These are phyloP conservation scores for Serripes groenlandicus DNA, from an alignment of 2,888 invertebrate genomes.

Conservation along the genomic window DNA sequence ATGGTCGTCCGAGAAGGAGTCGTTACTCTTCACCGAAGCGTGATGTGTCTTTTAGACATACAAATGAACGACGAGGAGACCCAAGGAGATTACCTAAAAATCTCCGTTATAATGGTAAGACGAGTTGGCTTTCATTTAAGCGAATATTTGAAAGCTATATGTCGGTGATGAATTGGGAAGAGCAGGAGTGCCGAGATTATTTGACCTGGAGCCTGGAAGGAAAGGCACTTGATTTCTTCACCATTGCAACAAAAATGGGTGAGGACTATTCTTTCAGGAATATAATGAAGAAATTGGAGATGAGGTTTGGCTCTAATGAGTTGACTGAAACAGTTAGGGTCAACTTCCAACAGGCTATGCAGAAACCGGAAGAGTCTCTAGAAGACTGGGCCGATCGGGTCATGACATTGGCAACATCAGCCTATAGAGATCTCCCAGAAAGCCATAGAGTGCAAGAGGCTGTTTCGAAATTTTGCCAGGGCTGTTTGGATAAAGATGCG, in stretches of 20 bases:
- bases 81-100: not conserved
- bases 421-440: slow-evolving; percentile 48
- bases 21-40: no score
- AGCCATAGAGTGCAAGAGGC: slow-evolving; percentile 31
- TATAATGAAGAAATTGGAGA: slow-evolving; percentile 14
- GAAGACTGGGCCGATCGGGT: slow-evolving; percentile 50
- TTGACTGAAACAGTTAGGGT: slow-evolving; percentile 13
- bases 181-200: slow-evolving; percentile 11
- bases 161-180: not conserved
- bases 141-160: slow-evolving; percentile 16
- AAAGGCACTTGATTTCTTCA: slow-evolving; percentile 22
- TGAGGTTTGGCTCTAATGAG: slow-evolving; percentile 22
- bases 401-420: slow-evolving; percentile 39
- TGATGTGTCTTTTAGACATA: no score
- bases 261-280: not conserved
- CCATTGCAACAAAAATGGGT: not conserved
- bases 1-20: no score
- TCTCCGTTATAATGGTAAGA: slow-evolving; percentile 11
- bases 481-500: slow-evolving; percentile 45
- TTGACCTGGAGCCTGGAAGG: slow-evolving; percentile 22
- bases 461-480: slow-evolving; percentile 46
- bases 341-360: slow-evolving; percentile 27
- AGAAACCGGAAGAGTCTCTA: slow-evolving; percentile 7
- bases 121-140: slow-evolving; percentile 10
- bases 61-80: not conserved